Evolutionary conservation across 2,888 invertebrate genomes (phyloP).

Genomic region (Chorisops tibialis): DNA sequence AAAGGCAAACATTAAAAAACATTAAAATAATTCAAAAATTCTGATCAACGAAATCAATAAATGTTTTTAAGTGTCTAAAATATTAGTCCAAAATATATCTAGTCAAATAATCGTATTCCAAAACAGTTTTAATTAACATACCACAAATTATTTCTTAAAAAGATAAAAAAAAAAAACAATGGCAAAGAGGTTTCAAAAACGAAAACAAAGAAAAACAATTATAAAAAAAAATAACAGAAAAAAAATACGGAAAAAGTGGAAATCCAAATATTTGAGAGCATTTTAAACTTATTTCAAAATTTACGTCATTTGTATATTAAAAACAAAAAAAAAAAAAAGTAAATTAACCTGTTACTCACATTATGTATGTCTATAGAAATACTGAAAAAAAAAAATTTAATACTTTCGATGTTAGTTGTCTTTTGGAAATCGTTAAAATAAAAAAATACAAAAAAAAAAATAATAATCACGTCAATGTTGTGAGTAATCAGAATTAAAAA

Average conservation of each 20-base stretch:
- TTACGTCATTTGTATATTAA: slow-evolving; percentile 18
- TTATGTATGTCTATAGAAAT: slow-evolving; percentile 31
- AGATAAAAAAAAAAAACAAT: slow-evolving; percentile 4
- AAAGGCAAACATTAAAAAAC: too few relatives aligned
- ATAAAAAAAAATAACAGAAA: slow-evolving; percentile 33
- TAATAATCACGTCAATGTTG: slow-evolving; percentile 49
- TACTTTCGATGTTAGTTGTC: slow-evolving; percentile 53
- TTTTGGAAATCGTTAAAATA: slow-evolving; percentile 49
- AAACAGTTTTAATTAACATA: neutral
- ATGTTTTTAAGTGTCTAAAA: slow-evolving; percentile 17
- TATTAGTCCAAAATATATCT: neutral
- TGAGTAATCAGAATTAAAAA: slow-evolving; percentile 38
- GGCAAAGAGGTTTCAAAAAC: slow-evolving; percentile 33
- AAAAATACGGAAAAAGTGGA: too few relatives aligned
- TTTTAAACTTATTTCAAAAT: slow-evolving; percentile 14
- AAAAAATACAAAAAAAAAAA: slow-evolving; percentile 36
- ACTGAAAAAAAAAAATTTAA: slow-evolving; percentile 38
- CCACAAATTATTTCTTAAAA: slow-evolving; percentile 12
- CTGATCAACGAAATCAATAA: slow-evolving; percentile 30
- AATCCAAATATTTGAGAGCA: slow-evolving; percentile 22
- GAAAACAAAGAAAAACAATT: slow-evolving; percentile 34
- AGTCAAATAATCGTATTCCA: neutral
- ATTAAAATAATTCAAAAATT: slow-evolving; percentile 19
- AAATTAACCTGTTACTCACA: neutral
- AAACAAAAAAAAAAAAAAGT: slow-evolving; percentile 15